Percentiles rank a stretch among this genome's conserved stretches.
These are phyloP conservation scores for Cetoscarus ocellatus DNA, from an alignment of 2,797 vertebrate species.

Conservation along the genomic window DNA sequence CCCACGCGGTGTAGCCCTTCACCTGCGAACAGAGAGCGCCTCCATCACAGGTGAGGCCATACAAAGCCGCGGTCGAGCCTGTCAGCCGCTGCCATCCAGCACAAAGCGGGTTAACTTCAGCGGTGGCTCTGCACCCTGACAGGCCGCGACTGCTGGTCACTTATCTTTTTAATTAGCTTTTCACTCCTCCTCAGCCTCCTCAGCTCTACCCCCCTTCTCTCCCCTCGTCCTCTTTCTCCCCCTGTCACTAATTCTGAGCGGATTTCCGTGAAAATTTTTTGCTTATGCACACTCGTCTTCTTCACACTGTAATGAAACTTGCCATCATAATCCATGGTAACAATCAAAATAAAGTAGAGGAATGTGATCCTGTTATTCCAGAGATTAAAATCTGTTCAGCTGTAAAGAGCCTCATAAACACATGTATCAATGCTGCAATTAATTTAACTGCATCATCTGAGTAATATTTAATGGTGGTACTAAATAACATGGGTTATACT, in stretches of 20 bases:
- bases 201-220: slow-evolving; percentile 12
- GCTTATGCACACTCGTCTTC: slow-evolving; percentile 39
- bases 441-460: background rate
- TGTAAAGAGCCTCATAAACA: background rate
- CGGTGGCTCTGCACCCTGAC: slow-evolving; percentile 69
- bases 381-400: background rate
- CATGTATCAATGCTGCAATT: background rate
- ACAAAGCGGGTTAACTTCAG: slow-evolving; percentile 77
- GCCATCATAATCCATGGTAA: slow-evolving; percentile 3
- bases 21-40: slow-evolving; percentile 72
- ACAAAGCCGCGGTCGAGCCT: slow-evolving; percentile 63
- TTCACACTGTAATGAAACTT: slow-evolving; percentile 23
- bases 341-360: slow-evolving; percentile 1
- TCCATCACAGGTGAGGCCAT: slow-evolving; percentile 75
- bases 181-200: slow-evolving; percentile 64
- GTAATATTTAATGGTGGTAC: background rate
- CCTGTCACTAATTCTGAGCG: slow-evolving; percentile 55
- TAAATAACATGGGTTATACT: background rate
- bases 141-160: slow-evolving; percentile 77
- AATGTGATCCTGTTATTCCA: slow-evolving; percentile 9
- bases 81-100: slow-evolving; percentile 73
- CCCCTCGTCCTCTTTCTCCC: slow-evolving; percentile 43
- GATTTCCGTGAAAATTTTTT: slow-evolving; percentile 27
- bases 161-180: slow-evolving; percentile 84
- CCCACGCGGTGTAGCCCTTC: slow-evolving; percentile 69